Evolutionary conservation across 2,888 invertebrate species (phyloP), one percentile per base, ranked within the genome.

Genomic region (Ectobius pallidus): DNA sequence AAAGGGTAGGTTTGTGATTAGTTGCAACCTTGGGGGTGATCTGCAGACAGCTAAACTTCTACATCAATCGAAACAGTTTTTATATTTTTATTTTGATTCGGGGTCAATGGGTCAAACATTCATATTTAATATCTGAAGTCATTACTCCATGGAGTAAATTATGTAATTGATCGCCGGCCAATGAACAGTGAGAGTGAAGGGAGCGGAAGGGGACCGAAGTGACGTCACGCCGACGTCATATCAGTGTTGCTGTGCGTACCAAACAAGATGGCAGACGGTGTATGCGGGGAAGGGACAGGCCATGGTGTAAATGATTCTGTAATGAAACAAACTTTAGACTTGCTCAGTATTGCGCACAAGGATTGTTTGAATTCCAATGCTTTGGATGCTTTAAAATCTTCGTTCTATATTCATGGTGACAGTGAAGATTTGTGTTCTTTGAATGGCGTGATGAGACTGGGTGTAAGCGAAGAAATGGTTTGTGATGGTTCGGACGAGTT

Each of bases 221-320:
- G 75, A 75, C 75, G 75, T 75, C 75, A 75, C 65, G 39, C 65
- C 67, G 75, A 72, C 75, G 75, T 75, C 72, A 75, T 63, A 32
- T 32, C 71, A 70, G 49, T 68, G 75, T 76, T 75, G 84, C 87
- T 87, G 88, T 86, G 89, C 87, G 89, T 89, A 88, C 87, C 78
- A 79, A 79, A 78, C 90, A 91, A 91, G 89, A 92, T 91, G 92
- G 92, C 91, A 91, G 92, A 91, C 90, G 89, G 90, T 88, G 87
- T 88, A 88, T 86, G 87, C 85, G 87, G 86, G 84, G 86, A 86
- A 82, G 87, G 87, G 83, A 84, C 86, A 85, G 87, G 86, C 83
- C 83, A 83, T 83, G 85, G 85, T 83, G 85, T 85, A 84, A 85
- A 85, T 83, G 85, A 86, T 72, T 75, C 76, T 70, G 71, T 74